Conservation (phyloP, 2,113 vertebrate genomes). For the Melanerpes formicivorus region DNA sequence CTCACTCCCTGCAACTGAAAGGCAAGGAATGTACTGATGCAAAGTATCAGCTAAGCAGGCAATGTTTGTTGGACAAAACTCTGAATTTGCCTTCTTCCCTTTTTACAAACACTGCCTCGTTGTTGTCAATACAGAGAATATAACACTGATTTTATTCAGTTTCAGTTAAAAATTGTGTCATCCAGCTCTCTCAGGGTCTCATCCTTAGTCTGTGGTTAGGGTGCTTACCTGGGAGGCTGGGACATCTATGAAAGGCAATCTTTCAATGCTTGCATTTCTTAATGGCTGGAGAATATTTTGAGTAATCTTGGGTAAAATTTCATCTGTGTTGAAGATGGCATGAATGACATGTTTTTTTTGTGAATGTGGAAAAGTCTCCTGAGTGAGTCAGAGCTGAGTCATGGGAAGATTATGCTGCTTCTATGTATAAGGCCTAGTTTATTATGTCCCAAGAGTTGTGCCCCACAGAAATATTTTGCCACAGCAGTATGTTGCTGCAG, state of each 20-base stretch:
- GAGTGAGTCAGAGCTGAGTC: conserved; percentile 44
- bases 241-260: not conserved
- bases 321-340: conserved; percentile 12
- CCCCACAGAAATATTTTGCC: not conserved
- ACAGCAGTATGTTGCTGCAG: not conserved
- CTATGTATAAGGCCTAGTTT: not conserved
- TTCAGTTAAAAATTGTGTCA: not conserved
- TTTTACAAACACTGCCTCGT: not conserved
- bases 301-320: not conserved
- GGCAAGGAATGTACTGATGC: not conserved
- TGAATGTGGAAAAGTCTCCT: conserved; percentile 3
- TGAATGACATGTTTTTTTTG: not conserved
- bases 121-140: not conserved
- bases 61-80: not conserved
- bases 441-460: not conserved
- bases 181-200: not conserved
- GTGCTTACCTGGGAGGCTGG: not conserved
- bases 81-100: not conserved
- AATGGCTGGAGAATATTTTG: not conserved
- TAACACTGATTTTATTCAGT: not conserved
- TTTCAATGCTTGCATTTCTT: not conserved
- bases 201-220: not conserved
- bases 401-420: not conserved
- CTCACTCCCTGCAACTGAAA: not conserved
- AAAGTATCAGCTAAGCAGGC: not conserved